These are phyloP conservation scores for Cyprinus carpio DNA, from an alignment of 2,113 vertebrate species.

Conservation along the genomic window DNA sequence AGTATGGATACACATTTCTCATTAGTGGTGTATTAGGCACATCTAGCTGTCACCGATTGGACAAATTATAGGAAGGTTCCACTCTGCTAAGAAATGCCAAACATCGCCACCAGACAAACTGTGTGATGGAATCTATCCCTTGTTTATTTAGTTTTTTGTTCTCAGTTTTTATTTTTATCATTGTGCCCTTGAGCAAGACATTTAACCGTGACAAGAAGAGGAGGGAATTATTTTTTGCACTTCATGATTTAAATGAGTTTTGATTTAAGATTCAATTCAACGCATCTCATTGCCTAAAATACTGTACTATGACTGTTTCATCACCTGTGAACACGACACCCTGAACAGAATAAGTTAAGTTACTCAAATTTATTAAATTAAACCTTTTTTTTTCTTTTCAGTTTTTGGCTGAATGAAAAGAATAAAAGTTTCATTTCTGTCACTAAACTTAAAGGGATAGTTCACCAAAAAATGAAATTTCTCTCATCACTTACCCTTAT, in stretches of 20 bases:
- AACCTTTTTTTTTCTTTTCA: no score
- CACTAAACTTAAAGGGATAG: no score
- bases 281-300: no score
- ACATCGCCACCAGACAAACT: not conserved
- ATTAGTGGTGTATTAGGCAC: conserved; percentile 48
- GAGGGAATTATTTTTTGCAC: not conserved
- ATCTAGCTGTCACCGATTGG: conserved; percentile 36
- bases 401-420: no score
- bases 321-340: no score
- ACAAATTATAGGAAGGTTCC: conserved; percentile 48
- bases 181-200: not conserved
- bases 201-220: not conserved
- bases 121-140: not conserved
- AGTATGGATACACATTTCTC: conserved; percentile 44
- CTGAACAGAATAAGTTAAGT: no score
- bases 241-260: no score
- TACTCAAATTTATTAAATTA: no score
- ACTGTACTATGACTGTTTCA: no score
- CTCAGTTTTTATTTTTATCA: not conserved
- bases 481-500: no score
- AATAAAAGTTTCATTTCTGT: no score
- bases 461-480: no score
- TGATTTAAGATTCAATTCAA: not conserved
- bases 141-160: not conserved
- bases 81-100: conserved; percentile 31